Percentiles rank a stretch among this genome's conserved stretches.
These are phyloP conservation scores for Amblyraja radiata DNA, from an alignment of 2,797 vertebrate species.

Conservation along the genomic window DNA sequence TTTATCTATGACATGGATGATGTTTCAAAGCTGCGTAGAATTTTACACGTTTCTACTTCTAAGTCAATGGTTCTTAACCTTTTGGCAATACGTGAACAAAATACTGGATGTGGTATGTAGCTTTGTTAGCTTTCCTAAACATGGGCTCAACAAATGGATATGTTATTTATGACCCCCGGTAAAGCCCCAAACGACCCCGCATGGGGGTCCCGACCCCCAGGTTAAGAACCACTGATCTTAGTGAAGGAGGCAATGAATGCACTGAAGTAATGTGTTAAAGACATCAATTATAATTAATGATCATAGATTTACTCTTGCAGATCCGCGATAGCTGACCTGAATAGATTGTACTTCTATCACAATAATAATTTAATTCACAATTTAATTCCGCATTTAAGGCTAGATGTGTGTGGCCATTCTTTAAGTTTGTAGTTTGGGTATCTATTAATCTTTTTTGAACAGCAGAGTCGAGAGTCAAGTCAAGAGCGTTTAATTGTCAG, in stretches of 20 bases:
- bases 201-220: too few relatives aligned
- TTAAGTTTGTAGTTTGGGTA: conserved; percentile 8
- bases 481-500: too few relatives aligned
- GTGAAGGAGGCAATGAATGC: neutral
- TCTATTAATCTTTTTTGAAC: neutral
- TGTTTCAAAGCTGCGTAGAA: neutral
- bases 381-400: neutral
- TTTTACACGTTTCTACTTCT: neutral
- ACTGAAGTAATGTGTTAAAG: neutral
- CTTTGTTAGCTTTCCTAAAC: too few relatives aligned
- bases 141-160: too few relatives aligned
- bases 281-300: neutral
- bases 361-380: neutral
- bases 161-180: too few relatives aligned
- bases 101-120: too few relatives aligned
- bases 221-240: too few relatives aligned
- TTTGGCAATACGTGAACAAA: too few relatives aligned
- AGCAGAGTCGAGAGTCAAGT: neutral
- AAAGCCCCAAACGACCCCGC: too few relatives aligned
- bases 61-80: too few relatives aligned
- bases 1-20: too few relatives aligned
- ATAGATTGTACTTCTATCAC: neutral
- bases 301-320: neutral
- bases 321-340: neutral
- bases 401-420: neutral